Base-by-base conservation (phyloP, 2,888 invertebrate genomes). In the Hydroisotoma schaefferi region DNA sequence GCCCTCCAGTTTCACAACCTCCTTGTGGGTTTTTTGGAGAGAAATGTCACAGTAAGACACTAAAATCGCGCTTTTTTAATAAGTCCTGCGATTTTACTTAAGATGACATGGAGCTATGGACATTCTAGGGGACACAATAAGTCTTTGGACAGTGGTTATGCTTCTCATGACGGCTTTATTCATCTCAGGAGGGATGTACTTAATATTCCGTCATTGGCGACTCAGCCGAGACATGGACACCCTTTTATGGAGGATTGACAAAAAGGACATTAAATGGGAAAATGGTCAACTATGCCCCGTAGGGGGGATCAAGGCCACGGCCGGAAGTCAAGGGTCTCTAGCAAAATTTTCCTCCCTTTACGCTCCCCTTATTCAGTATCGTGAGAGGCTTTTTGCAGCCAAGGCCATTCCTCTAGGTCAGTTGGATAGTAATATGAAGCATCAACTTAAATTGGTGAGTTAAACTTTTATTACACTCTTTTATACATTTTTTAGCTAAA, bases 171-270 rank as follows among this genome's bases (percentile, higher is more conserved):
- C 37, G 2, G 3, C 55, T 2, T 43, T 47, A 2, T 55, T 60
- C 33, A 8, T 63, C 1, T 18, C 43, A 23, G 61, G 62, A n/a
- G 71, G 66, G 8, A 38, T 59, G 25, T 71, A 66, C 55, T 57
- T 91, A 0, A 80, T 90, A 12, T 90, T 87, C 79, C 85, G 94
- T 61, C 94, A 94, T 77, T 94, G 93, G 93, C 85, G 86, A 38
- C 93, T 94, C 77, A 94, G 94, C 75, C 93, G 94, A 75, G 94
- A 94, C 75, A 80, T 94, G 68, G 94, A 94, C 76, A 92, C 91
- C 57, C 79, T 94, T 38, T 81, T 94, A 38, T 94, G 94, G 94
- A 93, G 94, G 79, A 88, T 94, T 59, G 94, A 94, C 79, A 93
- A 87, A 78, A 85, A 87, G 64, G 94, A 94, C 73, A 87, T 94